Conservation (phyloP, 2,113 vertebrate species). For the Mesitornis unicolor region DNA sequence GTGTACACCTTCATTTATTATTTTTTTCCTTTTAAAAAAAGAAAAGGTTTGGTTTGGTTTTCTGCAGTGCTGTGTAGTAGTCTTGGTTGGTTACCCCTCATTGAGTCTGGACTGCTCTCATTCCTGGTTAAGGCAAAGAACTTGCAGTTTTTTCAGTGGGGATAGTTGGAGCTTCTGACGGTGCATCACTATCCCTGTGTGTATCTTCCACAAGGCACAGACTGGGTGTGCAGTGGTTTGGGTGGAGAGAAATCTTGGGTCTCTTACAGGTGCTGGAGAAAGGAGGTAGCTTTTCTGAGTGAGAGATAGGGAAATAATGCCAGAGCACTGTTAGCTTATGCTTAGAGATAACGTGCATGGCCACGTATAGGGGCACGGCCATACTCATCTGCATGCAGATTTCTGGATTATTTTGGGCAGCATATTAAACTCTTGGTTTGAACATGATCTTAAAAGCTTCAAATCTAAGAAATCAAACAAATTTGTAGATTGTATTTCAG, state of each 20-base stretch:
- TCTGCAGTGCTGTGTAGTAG: background rate
- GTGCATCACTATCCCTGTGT: background rate
- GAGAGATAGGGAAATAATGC: background rate
- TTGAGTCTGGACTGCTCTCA: background rate
- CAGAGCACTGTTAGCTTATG: background rate
- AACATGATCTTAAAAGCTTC: background rate
- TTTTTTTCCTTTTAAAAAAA: background rate
- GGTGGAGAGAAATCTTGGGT: background rate
- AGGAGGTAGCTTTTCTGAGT: background rate
- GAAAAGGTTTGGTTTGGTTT: no score
- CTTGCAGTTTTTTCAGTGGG: background rate
- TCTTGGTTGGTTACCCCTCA: background rate
- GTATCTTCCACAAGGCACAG: background rate
- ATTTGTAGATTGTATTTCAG: background rate
- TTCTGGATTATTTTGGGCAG: background rate
- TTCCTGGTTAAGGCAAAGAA: background rate
- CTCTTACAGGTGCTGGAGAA: background rate
- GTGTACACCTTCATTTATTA: background rate
- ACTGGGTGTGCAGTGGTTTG: background rate
- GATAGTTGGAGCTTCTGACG: background rate
- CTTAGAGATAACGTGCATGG: background rate
- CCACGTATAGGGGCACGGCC: fast-evolving
- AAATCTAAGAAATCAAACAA: background rate
- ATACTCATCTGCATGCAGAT: fast-evolving
- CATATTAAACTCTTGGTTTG: background rate